These are phyloP conservation scores for Thunnus maccoyii DNA, from an alignment of 2,113 vertebrate genomes.

Conservation along the genomic window DNA sequence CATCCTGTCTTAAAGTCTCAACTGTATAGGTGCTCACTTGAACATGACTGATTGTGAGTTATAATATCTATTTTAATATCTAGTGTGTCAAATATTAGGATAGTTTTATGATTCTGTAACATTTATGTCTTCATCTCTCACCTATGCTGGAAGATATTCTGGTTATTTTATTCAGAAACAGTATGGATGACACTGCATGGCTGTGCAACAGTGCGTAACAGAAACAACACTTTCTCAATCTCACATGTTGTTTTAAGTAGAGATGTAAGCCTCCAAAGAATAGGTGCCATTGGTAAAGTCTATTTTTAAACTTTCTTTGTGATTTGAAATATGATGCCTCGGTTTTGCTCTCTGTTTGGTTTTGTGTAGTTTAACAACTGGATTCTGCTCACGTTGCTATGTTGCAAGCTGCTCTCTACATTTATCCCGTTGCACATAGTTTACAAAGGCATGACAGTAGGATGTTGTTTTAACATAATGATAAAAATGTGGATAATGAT, in stretches of 20 bases:
- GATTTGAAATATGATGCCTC: background rate
- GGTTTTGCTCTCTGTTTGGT: background rate
- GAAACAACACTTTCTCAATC: background rate
- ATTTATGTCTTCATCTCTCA: background rate
- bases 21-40: background rate
- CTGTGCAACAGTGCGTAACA: background rate
- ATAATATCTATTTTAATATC: too few relatives aligned
- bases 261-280: background rate
- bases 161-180: background rate
- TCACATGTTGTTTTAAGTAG: background rate
- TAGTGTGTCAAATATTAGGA: too few relatives aligned
- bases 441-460: too few relatives aligned
- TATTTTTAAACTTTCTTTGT: background rate
- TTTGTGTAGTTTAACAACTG: background rate
- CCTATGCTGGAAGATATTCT: background rate
- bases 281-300: background rate
- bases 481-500: background rate
- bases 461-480: background rate
- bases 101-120: too few relatives aligned
- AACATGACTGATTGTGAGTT: background rate
- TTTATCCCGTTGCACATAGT: too few relatives aligned
- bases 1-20: constrained; percentile 42
- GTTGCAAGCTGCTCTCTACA: background rate
- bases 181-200: background rate
- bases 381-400: background rate